These are phyloP conservation scores for Heterodera carotae DNA, from an alignment of 1,140 invertebrate genomes.

Conservation along the genomic window DNA sequence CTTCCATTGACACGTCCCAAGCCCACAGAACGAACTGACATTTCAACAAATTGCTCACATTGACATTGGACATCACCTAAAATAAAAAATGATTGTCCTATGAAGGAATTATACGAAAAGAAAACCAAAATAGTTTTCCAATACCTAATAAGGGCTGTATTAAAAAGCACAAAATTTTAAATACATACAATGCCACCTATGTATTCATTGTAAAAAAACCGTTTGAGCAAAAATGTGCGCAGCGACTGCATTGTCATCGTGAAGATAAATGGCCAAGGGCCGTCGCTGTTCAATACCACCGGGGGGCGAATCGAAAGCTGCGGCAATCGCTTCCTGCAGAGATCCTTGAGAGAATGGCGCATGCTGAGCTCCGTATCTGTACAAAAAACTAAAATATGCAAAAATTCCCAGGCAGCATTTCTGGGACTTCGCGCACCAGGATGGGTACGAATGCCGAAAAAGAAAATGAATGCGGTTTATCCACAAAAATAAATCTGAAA, in stretches of 20 bases:
- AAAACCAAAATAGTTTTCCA: neutral
- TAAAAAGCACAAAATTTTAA: conserved; percentile 3
- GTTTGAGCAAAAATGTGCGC: conserved; percentile 53
- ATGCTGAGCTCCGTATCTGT: conserved; percentile 46
- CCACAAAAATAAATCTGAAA: too few species aligned
- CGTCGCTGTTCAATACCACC: conserved; percentile 36
- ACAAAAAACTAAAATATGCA: neutral
- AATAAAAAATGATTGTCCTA: neutral
- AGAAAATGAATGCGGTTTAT: too few species aligned
- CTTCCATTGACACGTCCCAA: conserved; percentile 45
- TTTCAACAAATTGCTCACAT: conserved; percentile 42
- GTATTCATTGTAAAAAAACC: conserved; percentile 10
- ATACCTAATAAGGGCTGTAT: too few species aligned
- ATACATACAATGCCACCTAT: too few species aligned
- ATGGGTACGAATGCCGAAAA: too few species aligned
- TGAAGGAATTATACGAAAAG: neutral
- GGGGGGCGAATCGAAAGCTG: conserved; percentile 42
- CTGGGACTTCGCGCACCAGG: too few species aligned
- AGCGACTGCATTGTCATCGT: conserved; percentile 48
- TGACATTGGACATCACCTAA: conserved; percentile 46
- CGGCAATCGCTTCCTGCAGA: conserved; percentile 36
- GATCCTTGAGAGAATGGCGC: conserved; percentile 39
- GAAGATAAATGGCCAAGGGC: conserved; percentile 48
- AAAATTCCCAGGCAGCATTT: neutral
- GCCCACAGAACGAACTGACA: conserved; percentile 50